Evolutionary conservation across 2,888 invertebrate genomes (phyloP), one percentile per base, ranked within the genome.

Genomic region (Drosophila kanekoi): DNA sequence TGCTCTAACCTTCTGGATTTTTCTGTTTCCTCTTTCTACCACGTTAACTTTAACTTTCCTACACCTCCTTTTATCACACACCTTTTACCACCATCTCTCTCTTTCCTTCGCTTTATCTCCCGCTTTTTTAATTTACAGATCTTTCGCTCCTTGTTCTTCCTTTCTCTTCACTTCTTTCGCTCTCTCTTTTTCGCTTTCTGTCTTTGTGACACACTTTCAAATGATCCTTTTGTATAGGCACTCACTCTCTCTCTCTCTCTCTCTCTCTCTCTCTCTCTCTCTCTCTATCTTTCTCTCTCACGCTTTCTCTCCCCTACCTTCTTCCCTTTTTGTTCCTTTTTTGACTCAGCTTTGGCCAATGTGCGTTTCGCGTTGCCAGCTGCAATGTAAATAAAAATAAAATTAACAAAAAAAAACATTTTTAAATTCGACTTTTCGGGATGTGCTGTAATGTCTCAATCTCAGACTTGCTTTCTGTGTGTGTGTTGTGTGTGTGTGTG

Each of bases 381-480:
- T 81, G 74, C 71, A 77, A 68, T 56, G 53, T 47, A 67, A 81
- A 79, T 75, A 81, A 79, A 80, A 76, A 45, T 10, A 11, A 43
- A 41, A 51, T 51, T 28, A 41, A 11, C 33, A 47, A 40, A 43
- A 43, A 51, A 56, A 54, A 70, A 68, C 69, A 64, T 79, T 80
- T 82, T 82, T 64, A 71, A 72, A 72, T 74, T 80, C 76, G 72
- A 64, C 53, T 68, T 71, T 71, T 78, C 59, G 66, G 73, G 76
- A 79, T 85, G 63, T 85, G 67, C 63, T 56, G 57, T 68, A 68
- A 76, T 81, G 76, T 77, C 84, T 77, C 73, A 81, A 74, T 75
- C 70, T 72, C 58, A 53, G 64, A 47, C 41, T 33, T 33, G 20
- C 38, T 33, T 13, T 62, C 23, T 33, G 41, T 1, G 28, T 10